Evolutionary conservation across 2,113 vertebrate genomes (phyloP), one percentile per base, ranked within the genome.

Genomic region (Larimichthys polyactis): DNA sequence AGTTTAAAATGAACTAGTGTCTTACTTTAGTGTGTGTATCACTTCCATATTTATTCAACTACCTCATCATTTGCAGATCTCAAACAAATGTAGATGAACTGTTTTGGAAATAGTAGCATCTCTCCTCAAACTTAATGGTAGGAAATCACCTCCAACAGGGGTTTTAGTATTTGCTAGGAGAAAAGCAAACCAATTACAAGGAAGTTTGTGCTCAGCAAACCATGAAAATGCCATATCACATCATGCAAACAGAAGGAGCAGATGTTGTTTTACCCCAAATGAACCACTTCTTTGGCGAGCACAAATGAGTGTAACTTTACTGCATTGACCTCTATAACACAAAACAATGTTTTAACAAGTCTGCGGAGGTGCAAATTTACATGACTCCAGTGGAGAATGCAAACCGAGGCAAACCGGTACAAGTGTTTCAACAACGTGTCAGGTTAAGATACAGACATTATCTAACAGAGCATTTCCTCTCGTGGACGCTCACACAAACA

Each of bases 141-240:
- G 67, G 58, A 71, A 81, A 73, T 90, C 72, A 81, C 83, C 72
- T 83, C 76, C 78, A 84, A 74, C 82, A 84, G 79, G 82, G 86
- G 87, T 90, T 83, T 82, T 48, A 80, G 76, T 77, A 75, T 87
- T 86, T 71, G 83, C 79, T 77, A 46, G 78, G 66, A 87, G 77
- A 62, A 86, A 90, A 89, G 72, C 75, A 86, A 87, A 87, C 74
- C 86, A 90, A 89, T 91, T 90, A 90, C 80, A 88, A 84, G 80
- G 83, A 87, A 55, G 82, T 89, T 88, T 87, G 85, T 87, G 82
- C 87, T 87, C 87, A 89, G 77, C 81, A 89, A 88, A 88, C 75
- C 87, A 64, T 89, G 85, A 85, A 90, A 91, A 90, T 86, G 85
- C 78, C 85, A 87, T 55, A 84, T 87, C 80, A 83, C 72, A 82